Evolutionary conservation across 2,113 vertebrate species (phyloP), one percentile per base, ranked within the genome.

Genomic region (Rhipidura dahli): DNA sequence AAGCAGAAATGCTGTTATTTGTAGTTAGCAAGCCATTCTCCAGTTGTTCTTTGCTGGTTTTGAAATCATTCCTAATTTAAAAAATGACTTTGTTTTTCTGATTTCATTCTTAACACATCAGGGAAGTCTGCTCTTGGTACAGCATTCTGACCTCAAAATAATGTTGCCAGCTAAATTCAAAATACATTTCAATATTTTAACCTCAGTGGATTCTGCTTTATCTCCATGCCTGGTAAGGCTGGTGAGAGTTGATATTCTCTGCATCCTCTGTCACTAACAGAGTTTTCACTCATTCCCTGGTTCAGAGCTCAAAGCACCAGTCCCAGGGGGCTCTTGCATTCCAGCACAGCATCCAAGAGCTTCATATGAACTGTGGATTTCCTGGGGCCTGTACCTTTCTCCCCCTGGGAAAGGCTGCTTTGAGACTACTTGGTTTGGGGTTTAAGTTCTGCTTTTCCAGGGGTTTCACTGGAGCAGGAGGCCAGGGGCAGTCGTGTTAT

Each of bases 341-440:
- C 60, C 68, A 93, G 45, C 10, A 5, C 10, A 65, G 17, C 15
- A 30, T 11, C 66, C n/a, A 44, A 44, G 65, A 70, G 37, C 30
- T 82, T 44, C 2, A 1, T 3, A 33, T 7, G 42, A 73, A 0
- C 0, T 17, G 3, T 8, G 24, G 27, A 53, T 35, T 73, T 39
- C 78, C 30, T 7, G 15, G 54, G 12, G n/a, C 19, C 63, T 24
- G 16, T 30, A 7, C 47, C 24, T 65, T 39, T 44, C 21, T 39
- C 17, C 39, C 39, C 45, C 15, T 27, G 51, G 65, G n/a, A 84
- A 66, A 84, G 47, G 31, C 72, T 80, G 49, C 60, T 69, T 56
- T 61, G 21, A 45, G 23, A 44, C 21, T 6, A 7, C 20, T 59
- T 9, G 24, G 6, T 66, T 49, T 37, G 31, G 23, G 42, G 5